phyloP scores from a whole-genome alignment of 1,140 invertebrate genomes.

The Teleogryllus occipitalis region DNA sequence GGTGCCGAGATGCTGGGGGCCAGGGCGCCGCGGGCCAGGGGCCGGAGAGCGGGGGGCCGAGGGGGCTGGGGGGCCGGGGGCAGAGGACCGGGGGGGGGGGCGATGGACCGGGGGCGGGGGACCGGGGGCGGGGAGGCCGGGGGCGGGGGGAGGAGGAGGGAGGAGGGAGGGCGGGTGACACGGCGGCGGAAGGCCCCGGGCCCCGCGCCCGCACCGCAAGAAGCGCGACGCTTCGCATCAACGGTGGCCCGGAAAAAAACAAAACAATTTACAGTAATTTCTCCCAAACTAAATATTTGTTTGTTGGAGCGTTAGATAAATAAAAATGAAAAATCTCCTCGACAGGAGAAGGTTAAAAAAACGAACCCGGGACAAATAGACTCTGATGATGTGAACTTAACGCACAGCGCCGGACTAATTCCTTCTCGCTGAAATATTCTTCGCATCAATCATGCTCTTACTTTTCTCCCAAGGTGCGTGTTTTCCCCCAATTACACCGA shows the following conservation, averaged over 20 bases:
- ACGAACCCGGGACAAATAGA: background rate
- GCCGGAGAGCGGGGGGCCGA: no score
- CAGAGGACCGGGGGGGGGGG: no score
- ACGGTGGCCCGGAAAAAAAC: background rate
- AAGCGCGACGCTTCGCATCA: slow-evolving; percentile 2
- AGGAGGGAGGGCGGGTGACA: no score
- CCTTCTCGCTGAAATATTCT: slow-evolving; percentile 1
- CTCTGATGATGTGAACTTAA: slow-evolving; percentile 4
- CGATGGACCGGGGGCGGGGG: no score
- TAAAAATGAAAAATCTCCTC: background rate
- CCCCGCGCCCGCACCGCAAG: background rate
- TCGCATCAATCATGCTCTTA: slow-evolving; percentile 4
- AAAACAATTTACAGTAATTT: slow-evolving; percentile 1
- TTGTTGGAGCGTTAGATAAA: background rate
- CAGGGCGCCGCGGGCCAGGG: no score
- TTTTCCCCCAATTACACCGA: slow-evolving; percentile 3
- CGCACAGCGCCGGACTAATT: background rate
- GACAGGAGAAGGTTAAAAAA: background rate
- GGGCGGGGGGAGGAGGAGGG: no score
- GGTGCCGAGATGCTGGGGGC: no score
- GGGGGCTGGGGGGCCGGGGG: no score
- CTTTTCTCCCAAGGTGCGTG: slow-evolving; percentile 3
- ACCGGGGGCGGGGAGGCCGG: no score
- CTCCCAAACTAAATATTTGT: background rate
- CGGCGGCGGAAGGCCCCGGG: background rate